A percentile compares a stretch with the other conserved stretches of the same genome.
phyloP scores from a whole-genome alignment of 2,797 vertebrate genomes.

The Lagocephalus sceleratus region DNA sequence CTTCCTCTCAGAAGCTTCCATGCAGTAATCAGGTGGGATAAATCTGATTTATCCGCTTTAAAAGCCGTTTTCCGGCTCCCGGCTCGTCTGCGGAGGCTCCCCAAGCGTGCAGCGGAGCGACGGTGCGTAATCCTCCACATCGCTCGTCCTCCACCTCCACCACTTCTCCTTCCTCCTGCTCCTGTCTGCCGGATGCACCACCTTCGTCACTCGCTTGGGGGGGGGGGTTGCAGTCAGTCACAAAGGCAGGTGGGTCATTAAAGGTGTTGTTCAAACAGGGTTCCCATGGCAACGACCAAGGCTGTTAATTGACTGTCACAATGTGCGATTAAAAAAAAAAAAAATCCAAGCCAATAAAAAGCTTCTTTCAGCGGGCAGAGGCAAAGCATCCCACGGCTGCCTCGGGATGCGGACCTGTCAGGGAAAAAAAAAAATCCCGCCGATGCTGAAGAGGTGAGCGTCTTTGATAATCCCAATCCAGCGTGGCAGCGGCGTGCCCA shows the following conservation, averaged over 20 bases:
- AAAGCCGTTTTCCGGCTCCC: slow-evolving; percentile 10
- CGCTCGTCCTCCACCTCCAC: slow-evolving; percentile 23
- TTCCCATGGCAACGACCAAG: slow-evolving; percentile 57
- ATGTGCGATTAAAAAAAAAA: slow-evolving; percentile 22
- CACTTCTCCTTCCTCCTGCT: slow-evolving; percentile 17
- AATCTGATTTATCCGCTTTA: slow-evolving; percentile 9
- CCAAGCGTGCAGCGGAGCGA: background rate
- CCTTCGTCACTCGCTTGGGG: slow-evolving; percentile 19
- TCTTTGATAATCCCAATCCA: slow-evolving; percentile 51
- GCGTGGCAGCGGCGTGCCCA: slow-evolving; percentile 39
- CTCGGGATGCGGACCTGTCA: slow-evolving; percentile 14
- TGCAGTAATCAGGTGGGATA: background rate
- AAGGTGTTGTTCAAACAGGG: slow-evolving; percentile 27
- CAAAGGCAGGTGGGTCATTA: slow-evolving; percentile 22
- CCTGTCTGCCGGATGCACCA: slow-evolving; percentile 30
- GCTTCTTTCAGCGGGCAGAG: slow-evolving; percentile 18
- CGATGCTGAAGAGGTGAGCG: slow-evolving; percentile 13
- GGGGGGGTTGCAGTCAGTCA: slow-evolving; percentile 1
- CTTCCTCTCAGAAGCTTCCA: background rate
- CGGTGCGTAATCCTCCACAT: slow-evolving; percentile 8
- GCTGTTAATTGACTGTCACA: slow-evolving; percentile 54
- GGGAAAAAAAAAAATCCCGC: slow-evolving; percentile 16
- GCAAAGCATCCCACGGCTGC: slow-evolving; percentile 36
- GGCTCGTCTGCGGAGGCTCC: slow-evolving; percentile 11
- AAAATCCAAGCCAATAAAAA: slow-evolving; percentile 34